Base-by-base conservation (phyloP, 2,888 invertebrate genomes). In the Eupithecia exiguata region DNA sequence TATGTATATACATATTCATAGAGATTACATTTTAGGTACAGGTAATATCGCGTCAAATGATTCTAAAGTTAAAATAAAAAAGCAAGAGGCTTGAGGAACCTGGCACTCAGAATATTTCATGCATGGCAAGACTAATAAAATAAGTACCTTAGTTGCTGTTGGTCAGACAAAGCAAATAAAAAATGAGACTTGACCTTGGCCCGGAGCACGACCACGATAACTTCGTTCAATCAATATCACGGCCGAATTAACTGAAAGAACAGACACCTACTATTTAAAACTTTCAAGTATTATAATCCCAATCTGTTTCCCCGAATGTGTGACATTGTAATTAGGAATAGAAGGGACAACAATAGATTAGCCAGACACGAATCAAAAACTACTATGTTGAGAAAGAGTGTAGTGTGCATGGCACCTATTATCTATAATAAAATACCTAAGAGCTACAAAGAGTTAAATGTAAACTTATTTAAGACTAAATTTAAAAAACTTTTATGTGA, bases 161-260 rank as follows among this genome's bases (percentile, higher is more conserved):
- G 63, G 43, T 66, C 53, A 53, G 62, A 71, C 67, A 71, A 69
- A 69, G 43, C 63, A 71, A 25, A 65, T 43, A 75, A 72, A 73
- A 78, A 72, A 69, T 66, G 61, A 71, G 46, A 70, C 69, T 49
- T 65, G 70, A 70, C 80, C 79, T 80, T 79, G 78, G 72, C 80
- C 75, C 63, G 67, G 58, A 69, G 62, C 78, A 80, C 62, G 79
- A 79, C 74, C 77, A 73, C 78, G 80, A 80, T 79, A 80, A 79
- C 80, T 79, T 80, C 78, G 77, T 78, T 76, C 78, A 81, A 81
- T 81, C 84, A 83, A 83, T 83, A 84, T 82, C 82, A 82, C 75
- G 82, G 79, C 69, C 76, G 43, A 75, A 53, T 70, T 21, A 38
- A 65, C 49, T 43, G 46, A n/a, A 61, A 49, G 53, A 68, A 46